Evolutionary conservation across 2,113 vertebrate genomes (phyloP).

Genomic region (Chroicocephalus ridibundus): DNA sequence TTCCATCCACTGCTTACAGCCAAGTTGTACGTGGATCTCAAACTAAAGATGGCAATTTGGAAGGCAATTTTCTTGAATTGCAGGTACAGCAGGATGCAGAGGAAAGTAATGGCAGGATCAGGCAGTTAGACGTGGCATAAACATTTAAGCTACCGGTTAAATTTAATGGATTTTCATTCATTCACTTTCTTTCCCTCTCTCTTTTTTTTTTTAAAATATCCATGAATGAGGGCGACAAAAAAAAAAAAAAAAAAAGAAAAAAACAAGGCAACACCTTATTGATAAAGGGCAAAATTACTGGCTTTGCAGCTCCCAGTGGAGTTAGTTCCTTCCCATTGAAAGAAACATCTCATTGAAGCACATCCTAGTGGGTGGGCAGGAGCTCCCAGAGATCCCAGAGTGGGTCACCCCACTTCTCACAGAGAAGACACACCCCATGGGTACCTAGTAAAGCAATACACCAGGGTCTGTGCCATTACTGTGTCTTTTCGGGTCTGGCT

Average conservation of each 20-base stretch:
- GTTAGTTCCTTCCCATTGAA: neutral
- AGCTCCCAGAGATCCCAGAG: neutral
- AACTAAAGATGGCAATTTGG: slow-evolving; percentile 66
- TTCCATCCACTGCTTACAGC: slow-evolving; percentile 22
- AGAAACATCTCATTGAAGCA: neutral
- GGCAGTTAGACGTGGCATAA: slow-evolving; percentile 43
- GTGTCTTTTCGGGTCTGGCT: neutral
- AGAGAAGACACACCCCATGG: fast-evolving
- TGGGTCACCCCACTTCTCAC: neutral
- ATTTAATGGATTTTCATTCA: slow-evolving; percentile 53
- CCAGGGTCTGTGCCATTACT: neutral
- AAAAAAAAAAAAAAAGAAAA: neutral
- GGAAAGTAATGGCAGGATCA: slow-evolving; percentile 55
- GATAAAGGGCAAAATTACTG: neutral
- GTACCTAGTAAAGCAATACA: neutral
- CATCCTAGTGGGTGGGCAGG: neutral
- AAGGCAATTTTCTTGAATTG: slow-evolving; percentile 67
- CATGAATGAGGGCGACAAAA: neutral
- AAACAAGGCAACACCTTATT: neutral
- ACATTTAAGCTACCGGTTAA: neutral
- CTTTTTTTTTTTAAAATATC: neutral
- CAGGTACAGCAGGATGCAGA: slow-evolving; percentile 48
- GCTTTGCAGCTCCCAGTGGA: neutral
- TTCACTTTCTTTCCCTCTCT: neutral
- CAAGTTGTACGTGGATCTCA: slow-evolving; percentile 35